These are phyloP conservation scores for Drosophila littoralis DNA, from an alignment of 1,140 invertebrate species.

Conservation along the genomic window DNA sequence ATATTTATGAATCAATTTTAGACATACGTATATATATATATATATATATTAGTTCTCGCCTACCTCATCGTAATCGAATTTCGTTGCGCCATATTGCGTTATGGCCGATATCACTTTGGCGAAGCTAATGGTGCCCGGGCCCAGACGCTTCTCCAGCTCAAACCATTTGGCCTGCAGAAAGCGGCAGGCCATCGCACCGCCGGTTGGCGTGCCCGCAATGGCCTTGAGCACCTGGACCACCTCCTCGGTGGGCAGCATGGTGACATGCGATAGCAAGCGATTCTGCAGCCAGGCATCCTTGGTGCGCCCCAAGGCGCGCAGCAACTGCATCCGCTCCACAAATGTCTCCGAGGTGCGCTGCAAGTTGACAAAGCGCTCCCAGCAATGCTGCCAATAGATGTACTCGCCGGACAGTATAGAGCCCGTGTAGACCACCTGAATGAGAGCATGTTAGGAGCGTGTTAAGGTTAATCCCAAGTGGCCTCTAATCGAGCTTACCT, in stretches of 20 bases:
- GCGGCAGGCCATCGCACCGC: slow-evolving; percentile 89
- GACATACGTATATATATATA: no score
- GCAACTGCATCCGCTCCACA: slow-evolving; percentile 88
- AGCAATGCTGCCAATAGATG: slow-evolving; percentile 91
- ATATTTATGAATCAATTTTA: background rate
- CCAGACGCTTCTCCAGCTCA: slow-evolving; percentile 87
- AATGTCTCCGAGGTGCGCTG: slow-evolving; percentile 86
- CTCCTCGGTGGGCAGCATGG: slow-evolving; percentile 89
- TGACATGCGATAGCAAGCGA: slow-evolving; percentile 88
- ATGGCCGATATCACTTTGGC: slow-evolving; percentile 89
- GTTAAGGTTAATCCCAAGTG: no score
- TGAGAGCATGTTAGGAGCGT: background rate
- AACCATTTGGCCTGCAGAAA: slow-evolving; percentile 91
- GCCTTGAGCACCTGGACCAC: slow-evolving; percentile 88
- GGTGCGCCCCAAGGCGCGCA: slow-evolving; percentile 88
- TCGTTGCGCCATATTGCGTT: slow-evolving; percentile 89
- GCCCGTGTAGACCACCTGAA: slow-evolving; percentile 81
- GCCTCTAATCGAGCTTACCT: slow-evolving; percentile 42
- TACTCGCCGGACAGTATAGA: slow-evolving; percentile 87
- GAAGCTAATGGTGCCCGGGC: slow-evolving; percentile 89
- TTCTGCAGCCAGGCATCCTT: slow-evolving; percentile 90
- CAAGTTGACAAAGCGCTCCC: slow-evolving; percentile 86
- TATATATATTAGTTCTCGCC: background rate
- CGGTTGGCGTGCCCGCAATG: slow-evolving; percentile 89
- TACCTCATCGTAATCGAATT: slow-evolving; percentile 90